These are phyloP conservation scores for Neolamprologus fasciatus DNA, from an alignment of 2,113 vertebrate species.

Conservation along the genomic window DNA sequence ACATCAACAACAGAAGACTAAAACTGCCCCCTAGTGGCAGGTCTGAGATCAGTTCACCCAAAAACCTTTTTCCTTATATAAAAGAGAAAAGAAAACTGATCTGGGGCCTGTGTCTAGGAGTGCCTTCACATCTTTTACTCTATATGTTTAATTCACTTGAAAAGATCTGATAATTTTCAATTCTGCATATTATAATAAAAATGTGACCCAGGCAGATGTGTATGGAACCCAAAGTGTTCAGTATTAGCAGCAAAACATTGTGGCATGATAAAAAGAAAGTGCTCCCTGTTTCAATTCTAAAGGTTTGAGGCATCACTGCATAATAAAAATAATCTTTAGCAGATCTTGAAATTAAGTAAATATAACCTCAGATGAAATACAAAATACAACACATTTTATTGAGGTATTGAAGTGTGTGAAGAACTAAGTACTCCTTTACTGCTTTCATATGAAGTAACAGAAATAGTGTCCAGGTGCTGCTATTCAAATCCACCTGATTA, in stretches of 20 bases:
- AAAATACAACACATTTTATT: neutral
- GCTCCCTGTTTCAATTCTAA: neutral
- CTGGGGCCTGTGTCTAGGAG: slow-evolving; percentile 46
- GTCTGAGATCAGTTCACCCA: slow-evolving; percentile 24
- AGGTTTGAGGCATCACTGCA: neutral
- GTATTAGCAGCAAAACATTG: neutral
- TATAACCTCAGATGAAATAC: neutral
- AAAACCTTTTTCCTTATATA: neutral
- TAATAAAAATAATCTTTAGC: neutral
- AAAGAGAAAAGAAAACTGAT: slow-evolving; percentile 4
- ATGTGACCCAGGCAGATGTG: neutral
- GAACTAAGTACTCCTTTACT: neutral
- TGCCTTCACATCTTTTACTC: slow-evolving; percentile 38
- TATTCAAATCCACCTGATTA: neutral
- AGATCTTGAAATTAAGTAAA: neutral
- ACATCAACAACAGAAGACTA: neutral
- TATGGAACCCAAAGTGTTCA: neutral
- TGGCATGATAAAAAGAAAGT: neutral
- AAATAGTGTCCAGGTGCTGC: neutral
- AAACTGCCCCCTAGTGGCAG: slow-evolving; percentile 44
- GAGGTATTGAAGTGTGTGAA: neutral
- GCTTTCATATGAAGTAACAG: neutral
- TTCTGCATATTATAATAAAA: neutral
- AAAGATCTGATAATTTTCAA: neutral
- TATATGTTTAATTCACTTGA: slow-evolving; percentile 8